Conservation (phyloP, 2,797 vertebrate genomes). For the Setipinna tenuifilis region DNA sequence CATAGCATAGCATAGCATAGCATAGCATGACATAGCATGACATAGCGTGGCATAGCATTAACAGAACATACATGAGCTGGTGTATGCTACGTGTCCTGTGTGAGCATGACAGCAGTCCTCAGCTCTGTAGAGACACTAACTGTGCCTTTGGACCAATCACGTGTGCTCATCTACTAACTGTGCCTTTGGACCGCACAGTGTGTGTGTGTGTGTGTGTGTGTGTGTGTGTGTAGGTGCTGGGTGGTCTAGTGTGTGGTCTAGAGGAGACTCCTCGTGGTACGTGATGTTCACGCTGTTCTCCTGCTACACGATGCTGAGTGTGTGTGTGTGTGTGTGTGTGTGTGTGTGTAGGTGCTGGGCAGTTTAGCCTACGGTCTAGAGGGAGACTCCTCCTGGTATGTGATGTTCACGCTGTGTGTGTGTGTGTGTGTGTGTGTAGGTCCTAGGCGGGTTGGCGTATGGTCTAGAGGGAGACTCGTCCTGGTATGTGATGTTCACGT, state of each 20-base stretch:
- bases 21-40: too few relatives aligned
- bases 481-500: constrained; percentile 78
- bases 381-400: neutral
- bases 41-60: too few relatives aligned
- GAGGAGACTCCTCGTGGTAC: neutral
- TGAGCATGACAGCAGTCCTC: too few relatives aligned
- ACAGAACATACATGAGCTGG: too few relatives aligned
- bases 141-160: too few relatives aligned
- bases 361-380: too few relatives aligned
- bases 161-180: too few relatives aligned
- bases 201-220: neutral
- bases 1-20: too few relatives aligned
- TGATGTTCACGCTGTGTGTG: neutral
- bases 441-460: constrained; percentile 72
- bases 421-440: constrained; percentile 32
- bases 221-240: neutral
- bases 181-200: too few relatives aligned
- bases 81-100: too few relatives aligned
- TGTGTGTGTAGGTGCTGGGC: neutral
- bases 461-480: constrained; percentile 78
- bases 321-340: neutral
- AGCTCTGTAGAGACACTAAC: too few relatives aligned
- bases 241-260: too few relatives aligned
- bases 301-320: constrained; percentile 75
- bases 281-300: constrained; percentile 60